Evolutionary conservation across 2,797 vertebrate genomes (phyloP).

Genomic region (Discoglossus pictus): DNA sequence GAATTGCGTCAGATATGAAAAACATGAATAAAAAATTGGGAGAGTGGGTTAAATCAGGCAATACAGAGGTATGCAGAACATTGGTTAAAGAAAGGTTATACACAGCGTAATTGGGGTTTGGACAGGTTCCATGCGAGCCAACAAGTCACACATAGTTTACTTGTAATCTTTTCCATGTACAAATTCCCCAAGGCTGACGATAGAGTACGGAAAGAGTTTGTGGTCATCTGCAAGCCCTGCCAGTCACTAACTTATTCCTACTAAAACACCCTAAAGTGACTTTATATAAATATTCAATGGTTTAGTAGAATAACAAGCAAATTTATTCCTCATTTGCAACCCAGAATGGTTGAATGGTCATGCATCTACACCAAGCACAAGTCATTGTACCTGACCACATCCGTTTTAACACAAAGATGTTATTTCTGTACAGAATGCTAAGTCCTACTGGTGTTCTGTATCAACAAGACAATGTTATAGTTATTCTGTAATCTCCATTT

Average conservation of each 20-base stretch:
- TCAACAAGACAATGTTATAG: no score
- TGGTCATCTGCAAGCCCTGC: slow-evolving; percentile 24
- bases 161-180: slow-evolving; percentile 40
- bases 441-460: neutral
- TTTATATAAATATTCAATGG: slow-evolving; percentile 19
- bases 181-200: slow-evolving; percentile 20
- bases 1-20: no score
- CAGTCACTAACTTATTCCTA: slow-evolving; percentile 25
- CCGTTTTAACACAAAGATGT: neutral
- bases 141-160: slow-evolving; percentile 17
- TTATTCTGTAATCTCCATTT: no score
- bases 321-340: slow-evolving; percentile 13
- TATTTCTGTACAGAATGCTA: neutral
- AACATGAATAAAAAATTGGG: no score
- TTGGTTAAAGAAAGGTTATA: no score
- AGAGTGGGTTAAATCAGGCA: no score
- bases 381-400: slow-evolving; percentile 21
- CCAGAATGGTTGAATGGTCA: neutral
- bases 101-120: slow-evolving; percentile 24
- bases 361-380: neutral
- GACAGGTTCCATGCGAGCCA: slow-evolving; percentile 13
- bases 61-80: no score
- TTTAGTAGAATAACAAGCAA: slow-evolving; percentile 29
- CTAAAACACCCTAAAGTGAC: slow-evolving; percentile 28
- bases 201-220: slow-evolving; percentile 13